A percentile compares a stretch with the other conserved stretches of the same genome.
phyloP scores from a whole-genome alignment of 2,113 vertebrate genomes.

The Ciconia boyciana region DNA sequence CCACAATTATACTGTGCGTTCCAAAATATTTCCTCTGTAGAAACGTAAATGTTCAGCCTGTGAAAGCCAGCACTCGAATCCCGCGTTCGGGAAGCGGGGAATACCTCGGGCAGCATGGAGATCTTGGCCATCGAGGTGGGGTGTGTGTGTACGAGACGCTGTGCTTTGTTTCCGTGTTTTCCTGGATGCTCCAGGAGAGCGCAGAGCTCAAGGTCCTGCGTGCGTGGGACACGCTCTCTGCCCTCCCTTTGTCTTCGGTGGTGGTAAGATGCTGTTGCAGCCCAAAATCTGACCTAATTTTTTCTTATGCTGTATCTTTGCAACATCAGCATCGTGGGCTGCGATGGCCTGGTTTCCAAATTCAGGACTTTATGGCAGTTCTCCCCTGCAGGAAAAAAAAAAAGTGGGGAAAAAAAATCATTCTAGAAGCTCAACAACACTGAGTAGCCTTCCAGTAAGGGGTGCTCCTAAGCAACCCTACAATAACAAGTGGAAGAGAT shows the following conservation, averaged over 20 bases:
- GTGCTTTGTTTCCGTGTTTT: neutral
- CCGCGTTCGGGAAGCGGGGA: rapidly evolving
- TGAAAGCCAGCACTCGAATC: rapidly evolving
- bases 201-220: rapidly evolving
- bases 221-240: rapidly evolving
- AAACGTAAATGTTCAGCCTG: neutral
- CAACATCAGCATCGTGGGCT: neutral
- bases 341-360: neutral
- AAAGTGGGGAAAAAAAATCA: neutral
- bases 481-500: neutral
- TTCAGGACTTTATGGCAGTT: neutral
- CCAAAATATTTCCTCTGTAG: neutral
- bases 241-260: neutral
- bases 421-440: neutral
- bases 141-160: rapidly evolving
- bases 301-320: rapidly evolving
- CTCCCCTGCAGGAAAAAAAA: neutral
- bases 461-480: neutral
- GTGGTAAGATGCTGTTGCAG: neutral
- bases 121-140: rapidly evolving
- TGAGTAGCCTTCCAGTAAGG: neutral
- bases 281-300: neutral
- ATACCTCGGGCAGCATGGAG: rapidly evolving
- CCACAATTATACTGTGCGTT: rapidly evolving
- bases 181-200: neutral